Conservation (phyloP, 2,888 invertebrate genomes). For the Dermolepida albohirtum region DNA sequence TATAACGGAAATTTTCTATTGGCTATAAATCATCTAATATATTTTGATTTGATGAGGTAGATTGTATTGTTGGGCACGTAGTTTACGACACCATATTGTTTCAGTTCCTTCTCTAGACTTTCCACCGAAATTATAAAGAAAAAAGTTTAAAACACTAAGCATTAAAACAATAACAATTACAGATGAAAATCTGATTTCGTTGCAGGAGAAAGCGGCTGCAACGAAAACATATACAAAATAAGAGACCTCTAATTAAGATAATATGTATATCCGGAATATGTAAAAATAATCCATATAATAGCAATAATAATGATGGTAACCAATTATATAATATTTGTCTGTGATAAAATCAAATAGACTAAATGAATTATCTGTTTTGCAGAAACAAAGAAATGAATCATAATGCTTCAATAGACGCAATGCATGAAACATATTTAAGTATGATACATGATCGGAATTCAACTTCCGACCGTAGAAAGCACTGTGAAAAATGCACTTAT, state of each 20-base stretch:
- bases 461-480: constrained; percentile 44
- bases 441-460: constrained; percentile 29
- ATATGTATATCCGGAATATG: constrained; percentile 34
- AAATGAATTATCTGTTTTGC: constrained; percentile 47
- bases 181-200: constrained; percentile 26
- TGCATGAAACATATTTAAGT: constrained; percentile 46
- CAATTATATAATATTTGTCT: constrained; percentile 32
- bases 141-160: constrained; percentile 44
- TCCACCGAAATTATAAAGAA: constrained; percentile 54
- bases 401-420: constrained; percentile 44
- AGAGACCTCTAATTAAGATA: constrained; percentile 35
- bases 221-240: constrained; percentile 29
- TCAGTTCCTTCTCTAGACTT: constrained; percentile 60
- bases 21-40: constrained; percentile 61
- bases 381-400: constrained; percentile 30
- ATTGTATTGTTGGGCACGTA: constrained; percentile 62
- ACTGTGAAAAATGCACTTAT: constrained; percentile 56
- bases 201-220: constrained; percentile 30
- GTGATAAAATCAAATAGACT: constrained; percentile 44
- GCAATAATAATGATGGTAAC: constrained; percentile 42
- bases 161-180: constrained; percentile 43
- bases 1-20: constrained; percentile 62
- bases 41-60: constrained; percentile 66
- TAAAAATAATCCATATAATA: constrained; percentile 43
- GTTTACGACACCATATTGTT: constrained; percentile 62